Conservation (phyloP, 1,140 invertebrate genomes). For the Drosophila willistoni region DNA sequence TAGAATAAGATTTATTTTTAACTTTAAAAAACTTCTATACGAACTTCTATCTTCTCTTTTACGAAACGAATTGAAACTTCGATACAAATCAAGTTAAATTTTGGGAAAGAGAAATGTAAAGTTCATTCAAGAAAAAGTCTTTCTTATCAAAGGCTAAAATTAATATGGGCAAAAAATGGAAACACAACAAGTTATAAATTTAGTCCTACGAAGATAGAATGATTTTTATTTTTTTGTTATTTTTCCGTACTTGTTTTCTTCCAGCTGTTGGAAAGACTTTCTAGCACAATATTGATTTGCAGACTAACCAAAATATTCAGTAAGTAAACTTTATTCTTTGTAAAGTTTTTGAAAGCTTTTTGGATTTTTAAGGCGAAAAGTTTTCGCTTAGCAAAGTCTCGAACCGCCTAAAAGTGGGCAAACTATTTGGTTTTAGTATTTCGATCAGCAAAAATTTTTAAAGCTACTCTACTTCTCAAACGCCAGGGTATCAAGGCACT, state of each 20-base stretch:
- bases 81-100: background rate
- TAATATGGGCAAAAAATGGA: background rate
- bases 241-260: background rate
- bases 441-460: slow-evolving; percentile 30
- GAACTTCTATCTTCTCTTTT: background rate
- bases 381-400: slow-evolving; percentile 5
- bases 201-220: background rate
- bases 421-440: background rate
- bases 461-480: slow-evolving; percentile 15
- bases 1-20: background rate
- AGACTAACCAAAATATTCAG: slow-evolving; percentile 15
- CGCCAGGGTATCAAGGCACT: slow-evolving; percentile 37
- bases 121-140: too few species aligned
- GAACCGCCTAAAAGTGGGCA: slow-evolving; percentile 11
- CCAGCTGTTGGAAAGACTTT: slow-evolving; percentile 7
- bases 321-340: slow-evolving; percentile 3
- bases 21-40: background rate
- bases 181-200: background rate
- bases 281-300: slow-evolving; percentile 24
- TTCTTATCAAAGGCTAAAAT: background rate
- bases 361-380: background rate
- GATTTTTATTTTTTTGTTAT: background rate
- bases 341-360: background rate
- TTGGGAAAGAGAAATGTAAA: background rate
- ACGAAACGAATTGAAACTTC: background rate